Evolutionary conservation across 2,113 vertebrate genomes (phyloP).

Genomic region (Microtus pennsylvanicus): DNA sequence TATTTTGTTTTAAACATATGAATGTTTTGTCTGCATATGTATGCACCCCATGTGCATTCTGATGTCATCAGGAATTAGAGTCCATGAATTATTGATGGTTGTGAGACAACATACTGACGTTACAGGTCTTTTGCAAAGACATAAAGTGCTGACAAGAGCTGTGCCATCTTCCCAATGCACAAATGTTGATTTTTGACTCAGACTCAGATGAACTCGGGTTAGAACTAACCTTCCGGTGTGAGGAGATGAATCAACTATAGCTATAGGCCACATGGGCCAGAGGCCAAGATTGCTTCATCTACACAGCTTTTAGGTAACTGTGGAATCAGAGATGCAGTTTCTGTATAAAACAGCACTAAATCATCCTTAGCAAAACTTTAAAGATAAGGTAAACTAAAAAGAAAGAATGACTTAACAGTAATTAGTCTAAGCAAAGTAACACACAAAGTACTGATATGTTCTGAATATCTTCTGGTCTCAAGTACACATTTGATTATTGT

Average conservation of each 20-base stretch:
- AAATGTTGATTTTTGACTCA: background rate
- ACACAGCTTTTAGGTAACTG: background rate
- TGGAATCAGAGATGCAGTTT: constrained; percentile 5
- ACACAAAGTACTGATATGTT: background rate
- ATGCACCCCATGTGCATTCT: background rate
- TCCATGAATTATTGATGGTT: background rate
- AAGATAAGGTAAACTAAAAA: constrained; percentile 33
- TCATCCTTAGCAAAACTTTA: background rate
- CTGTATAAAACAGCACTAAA: background rate
- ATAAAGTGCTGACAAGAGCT: background rate
- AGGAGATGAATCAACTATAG: background rate
- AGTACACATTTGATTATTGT: background rate
- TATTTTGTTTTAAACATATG: background rate
- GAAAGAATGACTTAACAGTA: background rate
- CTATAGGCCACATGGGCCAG: background rate
- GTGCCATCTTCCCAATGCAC: fast-evolving
- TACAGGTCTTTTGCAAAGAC: background rate
- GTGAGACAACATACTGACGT: background rate
- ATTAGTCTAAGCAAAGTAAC: background rate
- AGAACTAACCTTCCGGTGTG: background rate
- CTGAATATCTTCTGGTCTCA: background rate
- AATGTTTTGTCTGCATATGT: background rate
- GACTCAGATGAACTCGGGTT: background rate
- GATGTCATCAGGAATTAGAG: background rate
- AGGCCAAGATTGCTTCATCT: background rate